Conservation (phyloP, 2,888 invertebrate genomes). For the Lasioglossum villosulum region DNA sequence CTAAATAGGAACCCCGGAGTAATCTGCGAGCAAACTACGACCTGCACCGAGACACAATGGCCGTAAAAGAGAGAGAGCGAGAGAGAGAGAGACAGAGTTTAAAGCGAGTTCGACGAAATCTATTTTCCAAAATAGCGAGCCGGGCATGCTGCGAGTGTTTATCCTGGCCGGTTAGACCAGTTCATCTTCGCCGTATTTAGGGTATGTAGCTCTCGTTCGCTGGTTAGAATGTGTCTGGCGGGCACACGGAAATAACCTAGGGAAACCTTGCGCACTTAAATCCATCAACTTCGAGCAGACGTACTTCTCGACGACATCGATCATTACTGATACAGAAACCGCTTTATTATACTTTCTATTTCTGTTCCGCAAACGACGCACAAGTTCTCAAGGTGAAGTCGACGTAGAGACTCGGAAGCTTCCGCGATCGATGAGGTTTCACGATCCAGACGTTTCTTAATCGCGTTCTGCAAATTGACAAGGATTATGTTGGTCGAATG, state of each 20-base stretch:
- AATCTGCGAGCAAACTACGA: not conserved
- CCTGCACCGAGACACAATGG: constrained; percentile 8
- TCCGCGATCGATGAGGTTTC: not conserved
- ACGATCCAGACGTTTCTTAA: not conserved
- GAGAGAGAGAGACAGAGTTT: not conserved
- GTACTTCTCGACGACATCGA: constrained; percentile 24
- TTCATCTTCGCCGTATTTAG: not conserved
- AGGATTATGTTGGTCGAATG: not conserved
- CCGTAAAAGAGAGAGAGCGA: not conserved
- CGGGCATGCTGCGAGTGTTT: not conserved
- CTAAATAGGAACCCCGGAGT: not conserved
- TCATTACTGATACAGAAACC: constrained; percentile 36
- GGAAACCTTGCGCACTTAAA: constrained; percentile 22
- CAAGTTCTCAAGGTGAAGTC: not conserved
- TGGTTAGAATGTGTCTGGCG: constrained; percentile 1
- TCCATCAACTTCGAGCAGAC: constrained; percentile 33
- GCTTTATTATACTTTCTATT: constrained; percentile 27
- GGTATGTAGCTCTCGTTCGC: not conserved
- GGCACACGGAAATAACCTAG: constrained; percentile 16
- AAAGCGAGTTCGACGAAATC: not conserved
- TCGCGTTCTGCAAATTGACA: not conserved
- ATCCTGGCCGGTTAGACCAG: not conserved
- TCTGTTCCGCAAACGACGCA: not conserved
- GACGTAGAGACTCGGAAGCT: not conserved
- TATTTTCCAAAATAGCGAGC: constrained; percentile 12